Base-by-base conservation (phyloP, 2,113 vertebrate species). In the Speoplatyrhinus poulsoni region DNA sequence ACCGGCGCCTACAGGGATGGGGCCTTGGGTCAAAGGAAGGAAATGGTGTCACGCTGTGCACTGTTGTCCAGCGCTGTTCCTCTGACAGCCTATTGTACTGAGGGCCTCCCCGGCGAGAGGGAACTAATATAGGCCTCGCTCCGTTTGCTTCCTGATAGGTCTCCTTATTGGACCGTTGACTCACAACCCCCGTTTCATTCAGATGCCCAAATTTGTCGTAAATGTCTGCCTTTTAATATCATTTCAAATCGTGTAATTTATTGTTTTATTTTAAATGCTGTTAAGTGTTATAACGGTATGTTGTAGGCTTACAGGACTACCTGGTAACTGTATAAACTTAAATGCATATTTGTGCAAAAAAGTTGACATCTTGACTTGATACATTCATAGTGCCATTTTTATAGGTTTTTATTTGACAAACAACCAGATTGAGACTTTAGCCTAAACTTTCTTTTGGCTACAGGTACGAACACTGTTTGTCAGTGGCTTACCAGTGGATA, bases 401-500 rank as follows among this genome's bases (percentile, higher is more conserved):
- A 12, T 17, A 3, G 50, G n/a, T 16, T 36, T n/a, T 70, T 6
- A 10, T 16, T 54, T 55, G 36, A 41, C 36, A 41, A 41, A 41
- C 36, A 41, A 41, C 36, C 4, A 8, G 36, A 15, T 56, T 19
- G 11, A 15, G 46, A 3, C 13, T 62, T 19, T 6, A 13, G 16
- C 49, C 36, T 17, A 46, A 16, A n/a, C 62, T 59, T 1, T 16
- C 16, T 7, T 57, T 52, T 59, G 41, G 41, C 47, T 75, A 32
- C 72, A 93, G 92, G 92, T 93, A 48, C 89, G 97, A 71, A 99
- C 97, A 0, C 93, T 99, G 66, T 99, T 99, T 78, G 96, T 99
- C 89, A 99, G 97, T 82, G 97, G 97, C 36, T 93, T 99, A 63
- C 97, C 97, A 6, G 95, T 98, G 72, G 97, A 99, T 69, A 98